Conservation (phyloP, 2,797 vertebrate species). For the Pogoniulus pusillus region DNA sequence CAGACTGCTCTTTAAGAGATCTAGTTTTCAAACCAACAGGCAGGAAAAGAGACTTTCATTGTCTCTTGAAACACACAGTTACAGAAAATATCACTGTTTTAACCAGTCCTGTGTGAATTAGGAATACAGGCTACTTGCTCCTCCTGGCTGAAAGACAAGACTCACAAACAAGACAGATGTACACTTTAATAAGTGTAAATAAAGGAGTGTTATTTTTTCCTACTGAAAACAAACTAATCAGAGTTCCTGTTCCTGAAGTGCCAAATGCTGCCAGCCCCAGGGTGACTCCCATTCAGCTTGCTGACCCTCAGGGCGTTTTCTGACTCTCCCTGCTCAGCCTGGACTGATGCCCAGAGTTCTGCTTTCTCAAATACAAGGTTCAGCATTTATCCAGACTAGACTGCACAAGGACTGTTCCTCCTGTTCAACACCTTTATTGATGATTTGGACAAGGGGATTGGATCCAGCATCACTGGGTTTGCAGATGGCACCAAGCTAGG, state of each 20-base stretch:
- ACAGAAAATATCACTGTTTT: background rate
- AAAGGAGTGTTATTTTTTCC: background rate
- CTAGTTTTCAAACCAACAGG: background rate
- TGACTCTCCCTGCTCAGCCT: background rate
- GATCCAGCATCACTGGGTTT: no score
- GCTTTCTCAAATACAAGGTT: background rate
- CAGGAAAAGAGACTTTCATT: background rate
- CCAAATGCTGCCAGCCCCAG: background rate
- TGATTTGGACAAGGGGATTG: no score
- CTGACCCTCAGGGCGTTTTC: background rate
- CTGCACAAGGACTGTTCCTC: background rate
- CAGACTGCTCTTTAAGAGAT: background rate
- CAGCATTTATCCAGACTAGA: background rate
- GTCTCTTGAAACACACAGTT: background rate
- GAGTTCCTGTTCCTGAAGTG: background rate
- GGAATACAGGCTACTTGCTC: background rate
- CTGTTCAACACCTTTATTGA: no score
- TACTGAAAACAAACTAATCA: background rate
- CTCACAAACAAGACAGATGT: background rate
- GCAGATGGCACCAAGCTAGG: no score
- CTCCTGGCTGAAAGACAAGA: background rate
- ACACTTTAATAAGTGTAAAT: background rate
- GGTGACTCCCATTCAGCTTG: accelerated
- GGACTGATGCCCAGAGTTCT: background rate
- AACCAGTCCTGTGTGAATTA: background rate